Percentiles rank a stretch among this genome's conserved stretches.
phyloP scores from a whole-genome alignment of 2,113 vertebrate species.

The Ammodytes dubius region DNA sequence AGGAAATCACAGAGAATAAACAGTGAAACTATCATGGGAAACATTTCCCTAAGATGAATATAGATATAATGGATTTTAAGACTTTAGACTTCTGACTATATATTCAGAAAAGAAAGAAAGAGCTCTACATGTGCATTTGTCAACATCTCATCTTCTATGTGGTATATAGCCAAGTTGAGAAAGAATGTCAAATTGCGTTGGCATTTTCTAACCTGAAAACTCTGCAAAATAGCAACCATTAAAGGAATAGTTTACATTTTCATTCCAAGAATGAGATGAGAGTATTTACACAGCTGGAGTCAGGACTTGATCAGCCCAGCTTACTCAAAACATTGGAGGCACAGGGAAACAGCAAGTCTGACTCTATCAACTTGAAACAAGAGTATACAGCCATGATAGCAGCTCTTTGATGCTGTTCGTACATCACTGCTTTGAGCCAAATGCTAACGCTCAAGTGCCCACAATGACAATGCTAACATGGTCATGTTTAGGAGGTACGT shows the following conservation, averaged over 20 bases:
- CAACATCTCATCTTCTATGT: background rate
- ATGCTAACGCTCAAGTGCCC: background rate
- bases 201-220: background rate
- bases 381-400: too few relatives aligned
- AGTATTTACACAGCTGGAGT: background rate
- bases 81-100: too few relatives aligned
- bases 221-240: background rate
- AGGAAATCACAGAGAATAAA: background rate
- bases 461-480: background rate
- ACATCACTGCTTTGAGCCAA: background rate
- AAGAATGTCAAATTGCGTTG: background rate
- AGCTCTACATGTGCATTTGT: background rate
- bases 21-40: too few relatives aligned
- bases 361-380: background rate
- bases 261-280: background rate
- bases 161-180: background rate
- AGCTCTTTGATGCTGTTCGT: too few relatives aligned
- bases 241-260: background rate
- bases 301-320: background rate
- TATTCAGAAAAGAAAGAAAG: too few relatives aligned
- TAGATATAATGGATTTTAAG: too few relatives aligned
- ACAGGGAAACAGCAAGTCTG: background rate
- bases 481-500: background rate
- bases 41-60: background rate
- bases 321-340: background rate